phyloP scores from a whole-genome alignment of 1,140 invertebrate genomes.

The Rhizoglyphus robini region DNA sequence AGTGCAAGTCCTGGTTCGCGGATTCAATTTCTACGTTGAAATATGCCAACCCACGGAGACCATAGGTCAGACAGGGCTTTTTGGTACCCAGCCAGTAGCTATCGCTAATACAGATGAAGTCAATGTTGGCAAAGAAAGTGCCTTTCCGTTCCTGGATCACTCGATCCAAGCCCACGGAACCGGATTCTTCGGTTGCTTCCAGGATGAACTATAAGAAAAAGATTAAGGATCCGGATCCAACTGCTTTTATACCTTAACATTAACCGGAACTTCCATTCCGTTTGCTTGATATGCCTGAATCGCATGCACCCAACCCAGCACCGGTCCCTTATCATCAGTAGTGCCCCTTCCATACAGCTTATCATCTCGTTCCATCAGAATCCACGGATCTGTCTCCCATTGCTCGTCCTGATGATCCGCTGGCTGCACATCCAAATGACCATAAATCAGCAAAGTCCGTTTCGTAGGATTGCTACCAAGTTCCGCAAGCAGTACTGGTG shows the following conservation, averaged over 20 bases:
- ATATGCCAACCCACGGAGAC: slow-evolving; percentile 77
- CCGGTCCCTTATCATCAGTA: slow-evolving; percentile 74
- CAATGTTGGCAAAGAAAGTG: slow-evolving; percentile 63
- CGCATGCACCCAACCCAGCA: slow-evolving; percentile 82
- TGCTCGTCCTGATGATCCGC: slow-evolving; percentile 78
- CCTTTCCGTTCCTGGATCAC: slow-evolving; percentile 59
- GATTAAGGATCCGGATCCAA: neutral
- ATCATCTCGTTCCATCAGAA: slow-evolving; percentile 66
- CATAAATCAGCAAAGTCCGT: slow-evolving; percentile 83
- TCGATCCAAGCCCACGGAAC: slow-evolving; percentile 85
- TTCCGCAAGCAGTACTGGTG: slow-evolving; percentile 68
- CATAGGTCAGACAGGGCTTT: slow-evolving; percentile 94
- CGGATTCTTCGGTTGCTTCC: slow-evolving; percentile 97
- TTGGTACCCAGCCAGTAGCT: slow-evolving; percentile 96
- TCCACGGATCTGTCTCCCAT: slow-evolving; percentile 90
- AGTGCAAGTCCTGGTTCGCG: slow-evolving; percentile 81
- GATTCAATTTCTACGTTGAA: slow-evolving; percentile 80
- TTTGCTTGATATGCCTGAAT: slow-evolving; percentile 70
- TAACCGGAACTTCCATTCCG: slow-evolving; percentile 61
- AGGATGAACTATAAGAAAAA: slow-evolving; percentile 59
- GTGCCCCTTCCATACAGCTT: slow-evolving; percentile 84
- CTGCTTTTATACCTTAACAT: slow-evolving; percentile 51
- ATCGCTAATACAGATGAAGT: slow-evolving; percentile 94
- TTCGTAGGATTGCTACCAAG: slow-evolving; percentile 64
- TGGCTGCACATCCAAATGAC: slow-evolving; percentile 95